Conservation (phyloP, 2,888 invertebrate species). For the Meteorus cinctellus region DNA sequence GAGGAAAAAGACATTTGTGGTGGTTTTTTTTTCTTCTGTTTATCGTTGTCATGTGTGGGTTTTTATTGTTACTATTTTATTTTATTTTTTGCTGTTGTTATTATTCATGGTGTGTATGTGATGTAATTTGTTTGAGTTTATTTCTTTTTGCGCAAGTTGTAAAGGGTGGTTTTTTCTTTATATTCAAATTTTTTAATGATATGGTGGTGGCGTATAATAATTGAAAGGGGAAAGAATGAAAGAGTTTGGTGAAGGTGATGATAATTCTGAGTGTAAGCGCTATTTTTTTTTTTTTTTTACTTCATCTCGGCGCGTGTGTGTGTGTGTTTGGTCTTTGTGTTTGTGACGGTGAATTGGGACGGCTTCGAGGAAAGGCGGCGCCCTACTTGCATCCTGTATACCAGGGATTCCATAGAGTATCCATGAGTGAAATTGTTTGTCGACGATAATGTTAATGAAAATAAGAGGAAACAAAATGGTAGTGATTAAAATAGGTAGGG, state of each 20-base stretch:
- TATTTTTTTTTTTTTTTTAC: background rate
- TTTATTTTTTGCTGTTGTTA: background rate
- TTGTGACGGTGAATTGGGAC: constrained; percentile 46
- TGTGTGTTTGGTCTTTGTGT: constrained; percentile 24
- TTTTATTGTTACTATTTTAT: background rate
- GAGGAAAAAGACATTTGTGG: too few species aligned
- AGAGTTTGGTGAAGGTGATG: background rate
- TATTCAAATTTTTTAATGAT: background rate
- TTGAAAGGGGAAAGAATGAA: constrained; percentile 9
- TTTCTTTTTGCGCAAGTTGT: background rate
- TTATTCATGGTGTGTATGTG: background rate
- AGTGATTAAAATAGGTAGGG: background rate
- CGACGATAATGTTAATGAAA: background rate
- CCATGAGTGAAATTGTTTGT: constrained; percentile 13
- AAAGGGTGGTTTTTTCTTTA: background rate
- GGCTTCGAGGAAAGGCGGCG: constrained; percentile 51
- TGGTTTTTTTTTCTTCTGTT: background rate
- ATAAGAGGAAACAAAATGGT: constrained; percentile 4
- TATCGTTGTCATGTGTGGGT: too few species aligned
- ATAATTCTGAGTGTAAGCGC: background rate
- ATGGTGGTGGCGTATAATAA: constrained; percentile 13
- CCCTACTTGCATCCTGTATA: constrained; percentile 53
- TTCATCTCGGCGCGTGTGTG: background rate
- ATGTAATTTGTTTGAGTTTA: background rate
- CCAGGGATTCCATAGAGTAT: constrained; percentile 30